A percentile compares a stretch with the other conserved stretches of the same genome.
Evolutionary conservation across 2,888 invertebrate genomes (phyloP).

Genomic region (Mythimna vitellina): DNA sequence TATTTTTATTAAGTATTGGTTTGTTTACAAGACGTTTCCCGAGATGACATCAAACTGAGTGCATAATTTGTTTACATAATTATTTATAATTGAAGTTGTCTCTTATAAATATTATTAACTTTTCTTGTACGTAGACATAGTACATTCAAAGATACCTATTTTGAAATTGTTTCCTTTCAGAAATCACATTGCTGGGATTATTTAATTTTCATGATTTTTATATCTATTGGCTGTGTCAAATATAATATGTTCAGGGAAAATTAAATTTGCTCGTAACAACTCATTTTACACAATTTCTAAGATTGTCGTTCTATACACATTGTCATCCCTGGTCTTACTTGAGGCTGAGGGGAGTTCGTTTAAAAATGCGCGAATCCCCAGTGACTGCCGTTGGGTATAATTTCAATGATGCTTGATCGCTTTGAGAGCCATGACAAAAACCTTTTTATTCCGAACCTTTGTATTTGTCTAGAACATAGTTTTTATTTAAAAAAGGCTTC

Average conservation of each 20-base stretch:
- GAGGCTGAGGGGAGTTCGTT: constrained; percentile 24
- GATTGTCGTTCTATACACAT: constrained; percentile 8
- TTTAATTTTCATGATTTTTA: too few species aligned
- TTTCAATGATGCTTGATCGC: constrained; percentile 59
- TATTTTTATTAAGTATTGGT: background rate
- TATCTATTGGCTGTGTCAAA: too few species aligned
- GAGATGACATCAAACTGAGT: background rate
- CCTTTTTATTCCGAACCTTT: constrained; percentile 24
- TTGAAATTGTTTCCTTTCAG: background rate
- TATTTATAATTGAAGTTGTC: background rate
- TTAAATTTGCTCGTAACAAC: background rate
- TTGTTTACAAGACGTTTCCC: background rate
- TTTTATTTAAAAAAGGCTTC: background rate
- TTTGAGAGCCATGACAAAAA: constrained; percentile 48
- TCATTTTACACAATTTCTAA: background rate
- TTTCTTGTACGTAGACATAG: background rate
- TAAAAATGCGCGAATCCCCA: constrained; percentile 40
- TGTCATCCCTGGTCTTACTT: constrained; percentile 11
- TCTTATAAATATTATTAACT: background rate
- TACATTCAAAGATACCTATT: background rate
- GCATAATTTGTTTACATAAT: background rate
- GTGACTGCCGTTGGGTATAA: constrained; percentile 51
- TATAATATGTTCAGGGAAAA: background rate
- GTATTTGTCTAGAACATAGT: constrained; percentile 16
- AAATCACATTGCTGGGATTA: background rate